Conservation (phyloP, 1,140 invertebrate genomes). For the Nilaparvata lugens region DNA sequence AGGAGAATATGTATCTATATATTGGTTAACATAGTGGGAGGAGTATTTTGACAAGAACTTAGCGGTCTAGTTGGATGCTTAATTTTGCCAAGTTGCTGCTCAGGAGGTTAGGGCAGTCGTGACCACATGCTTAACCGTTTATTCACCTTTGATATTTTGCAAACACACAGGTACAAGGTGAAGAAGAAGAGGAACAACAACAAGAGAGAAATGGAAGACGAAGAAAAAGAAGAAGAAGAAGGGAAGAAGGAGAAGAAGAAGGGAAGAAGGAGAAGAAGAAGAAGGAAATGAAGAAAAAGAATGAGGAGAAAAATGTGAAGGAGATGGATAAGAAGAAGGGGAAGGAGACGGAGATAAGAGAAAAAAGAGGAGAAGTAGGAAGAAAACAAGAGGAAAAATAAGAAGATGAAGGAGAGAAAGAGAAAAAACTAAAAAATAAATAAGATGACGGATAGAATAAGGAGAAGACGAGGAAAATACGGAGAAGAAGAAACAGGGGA, state of each 20-base stretch:
- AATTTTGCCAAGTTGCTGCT: too few species aligned
- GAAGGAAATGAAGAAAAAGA: neutral
- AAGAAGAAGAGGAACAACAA: neutral
- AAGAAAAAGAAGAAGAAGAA: neutral
- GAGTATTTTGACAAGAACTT: too few species aligned
- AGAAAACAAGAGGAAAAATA: too few species aligned
- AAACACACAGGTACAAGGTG: neutral
- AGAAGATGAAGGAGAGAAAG: too few species aligned
- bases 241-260: neutral
- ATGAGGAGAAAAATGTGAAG: neutral
- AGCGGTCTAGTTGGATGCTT: too few species aligned
- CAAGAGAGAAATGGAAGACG: neutral
- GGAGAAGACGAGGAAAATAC: neutral
- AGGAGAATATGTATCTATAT: too few species aligned
- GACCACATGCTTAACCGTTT: too few species aligned
- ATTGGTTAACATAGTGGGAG: too few species aligned
- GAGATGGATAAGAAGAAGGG: neutral
- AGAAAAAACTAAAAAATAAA: too few species aligned
- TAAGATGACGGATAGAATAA: neutral
- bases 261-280: neutral
- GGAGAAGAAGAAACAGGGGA: neutral
- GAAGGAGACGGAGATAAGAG: neutral
- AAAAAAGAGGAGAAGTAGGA: neutral
- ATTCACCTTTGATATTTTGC: too few species aligned
- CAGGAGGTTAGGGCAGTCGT: too few species aligned